Percentiles rank a stretch among this genome's conserved stretches.
Evolutionary conservation across 1,140 invertebrate species (phyloP).

Genomic region (Bactericera cockerelli): DNA sequence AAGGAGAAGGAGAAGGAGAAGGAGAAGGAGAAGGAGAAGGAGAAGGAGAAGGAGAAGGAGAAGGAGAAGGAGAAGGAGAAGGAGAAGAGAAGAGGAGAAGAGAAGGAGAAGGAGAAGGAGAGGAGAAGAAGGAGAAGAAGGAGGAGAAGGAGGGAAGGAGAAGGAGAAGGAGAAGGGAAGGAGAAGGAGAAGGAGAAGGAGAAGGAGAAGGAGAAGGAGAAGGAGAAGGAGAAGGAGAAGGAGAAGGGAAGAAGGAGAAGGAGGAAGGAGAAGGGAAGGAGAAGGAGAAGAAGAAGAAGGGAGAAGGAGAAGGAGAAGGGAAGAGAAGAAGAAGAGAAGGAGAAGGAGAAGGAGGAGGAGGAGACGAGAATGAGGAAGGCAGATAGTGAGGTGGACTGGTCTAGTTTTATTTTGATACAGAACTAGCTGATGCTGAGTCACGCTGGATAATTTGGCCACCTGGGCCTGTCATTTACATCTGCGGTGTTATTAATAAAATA

Average conservation of each 20-base stretch:
- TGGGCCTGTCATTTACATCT: too few species aligned
- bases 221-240: constrained; percentile 1
- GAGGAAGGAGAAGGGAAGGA: not conserved
- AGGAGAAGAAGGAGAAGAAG: not conserved
- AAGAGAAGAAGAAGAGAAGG: too few species aligned
- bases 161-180: too few species aligned
- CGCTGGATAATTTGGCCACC: too few species aligned
- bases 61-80: not conserved
- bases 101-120: not conserved
- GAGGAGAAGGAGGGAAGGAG: too few species aligned
- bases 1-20: not conserved
- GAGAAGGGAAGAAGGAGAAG: constrained; percentile 4
- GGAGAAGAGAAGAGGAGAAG: not conserved
- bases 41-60: constrained; percentile 4
- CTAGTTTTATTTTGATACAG: too few species aligned
- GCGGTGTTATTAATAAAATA: too few species aligned
- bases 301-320: not conserved
- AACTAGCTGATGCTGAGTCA: too few species aligned
- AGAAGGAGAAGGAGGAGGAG: too few species aligned
- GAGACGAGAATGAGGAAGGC: too few species aligned
- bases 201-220: constrained; percentile 1
- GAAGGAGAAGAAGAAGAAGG: constrained; percentile 1
- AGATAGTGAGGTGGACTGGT: too few species aligned
- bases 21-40: not conserved
- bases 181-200: constrained; percentile 8